These are phyloP conservation scores for Tapirus indicus DNA, from an alignment of 2,797 vertebrate species.

Conservation along the genomic window DNA sequence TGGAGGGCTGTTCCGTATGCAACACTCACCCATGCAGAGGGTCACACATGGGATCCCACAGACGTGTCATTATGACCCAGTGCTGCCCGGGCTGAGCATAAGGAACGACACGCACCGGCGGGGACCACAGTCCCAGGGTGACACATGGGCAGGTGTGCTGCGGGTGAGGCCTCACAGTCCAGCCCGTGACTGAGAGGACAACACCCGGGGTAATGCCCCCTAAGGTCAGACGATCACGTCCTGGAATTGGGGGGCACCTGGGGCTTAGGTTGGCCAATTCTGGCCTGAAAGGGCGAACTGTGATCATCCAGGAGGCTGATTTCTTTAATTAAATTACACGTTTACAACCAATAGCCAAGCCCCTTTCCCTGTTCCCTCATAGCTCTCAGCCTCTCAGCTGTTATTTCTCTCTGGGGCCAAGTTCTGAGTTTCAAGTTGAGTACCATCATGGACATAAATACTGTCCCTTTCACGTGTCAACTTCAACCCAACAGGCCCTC, in stretches of 20 bases:
- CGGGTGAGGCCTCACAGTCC: not conserved
- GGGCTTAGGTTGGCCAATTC: not conserved
- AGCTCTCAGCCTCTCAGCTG: not conserved
- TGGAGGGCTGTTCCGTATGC: too few relatives aligned
- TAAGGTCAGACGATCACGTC: not conserved
- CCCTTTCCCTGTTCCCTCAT: not conserved
- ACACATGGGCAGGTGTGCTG: not conserved
- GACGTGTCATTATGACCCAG: too few relatives aligned
- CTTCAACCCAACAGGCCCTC: not conserved
- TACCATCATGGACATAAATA: not conserved
- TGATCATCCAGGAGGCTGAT: not conserved
- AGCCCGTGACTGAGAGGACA: not conserved
- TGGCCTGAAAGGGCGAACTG: not conserved
- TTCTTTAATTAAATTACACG: not conserved
- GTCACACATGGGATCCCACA: too few relatives aligned
- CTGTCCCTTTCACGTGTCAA: not conserved
- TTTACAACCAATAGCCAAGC: not conserved
- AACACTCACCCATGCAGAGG: too few relatives aligned
- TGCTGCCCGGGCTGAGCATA: too few relatives aligned
- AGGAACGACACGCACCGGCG: accelerated
- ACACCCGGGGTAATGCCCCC: not conserved
- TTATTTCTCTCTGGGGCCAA: not conserved
- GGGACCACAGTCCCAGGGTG: not conserved
- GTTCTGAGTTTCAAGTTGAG: not conserved
- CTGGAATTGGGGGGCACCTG: not conserved